Percentiles rank a stretch among this genome's conserved stretches.
phyloP scores from a whole-genome alignment of 2,888 invertebrate species.

The Hirtodrosophila histrioides region DNA sequence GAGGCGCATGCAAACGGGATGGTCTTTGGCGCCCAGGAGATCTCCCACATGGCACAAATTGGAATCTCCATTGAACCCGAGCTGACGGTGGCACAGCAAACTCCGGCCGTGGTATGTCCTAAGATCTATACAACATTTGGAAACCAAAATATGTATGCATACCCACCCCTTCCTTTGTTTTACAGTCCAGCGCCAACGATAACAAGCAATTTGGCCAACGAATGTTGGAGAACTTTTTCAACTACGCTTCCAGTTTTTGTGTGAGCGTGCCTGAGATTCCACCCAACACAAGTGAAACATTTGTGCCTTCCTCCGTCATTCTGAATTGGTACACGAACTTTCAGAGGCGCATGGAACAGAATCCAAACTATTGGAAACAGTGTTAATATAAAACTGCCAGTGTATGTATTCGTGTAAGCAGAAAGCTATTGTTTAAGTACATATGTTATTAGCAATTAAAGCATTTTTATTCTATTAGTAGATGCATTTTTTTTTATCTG shows the following conservation, averaged over 20 bases:
- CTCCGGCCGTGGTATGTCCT: slow-evolving; percentile 83
- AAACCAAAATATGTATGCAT: neutral
- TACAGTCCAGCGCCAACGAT: slow-evolving; percentile 84
- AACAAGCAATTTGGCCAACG: slow-evolving; percentile 92
- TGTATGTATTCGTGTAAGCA: slow-evolving; percentile 2
- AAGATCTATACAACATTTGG: neutral
- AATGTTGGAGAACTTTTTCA: slow-evolving; percentile 96
- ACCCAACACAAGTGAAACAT: slow-evolving; percentile 90
- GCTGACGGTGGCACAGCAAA: slow-evolving; percentile 84
- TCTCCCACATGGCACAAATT: slow-evolving; percentile 96
- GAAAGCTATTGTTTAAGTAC: slow-evolving; percentile 18
- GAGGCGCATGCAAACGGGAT: slow-evolving; percentile 84
- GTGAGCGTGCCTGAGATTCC: slow-evolving; percentile 91
- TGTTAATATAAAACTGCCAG: slow-evolving; percentile 54
- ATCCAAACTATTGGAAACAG: slow-evolving; percentile 96
- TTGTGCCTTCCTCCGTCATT: slow-evolving; percentile 93
- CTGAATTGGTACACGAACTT: slow-evolving; percentile 98
- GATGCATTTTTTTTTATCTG: neutral
- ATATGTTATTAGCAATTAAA: slow-evolving; percentile 23
- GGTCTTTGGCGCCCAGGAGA: slow-evolving; percentile 91
- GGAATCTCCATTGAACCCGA: slow-evolving; percentile 94
- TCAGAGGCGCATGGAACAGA: slow-evolving; percentile 92
- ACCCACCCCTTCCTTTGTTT: slow-evolving; percentile 5
- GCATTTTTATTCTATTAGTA: slow-evolving; percentile 13
- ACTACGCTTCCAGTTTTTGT: slow-evolving; percentile 96